These are phyloP conservation scores for Vanacampus margaritifer DNA, from an alignment of 2,113 vertebrate species.

Conservation along the genomic window DNA sequence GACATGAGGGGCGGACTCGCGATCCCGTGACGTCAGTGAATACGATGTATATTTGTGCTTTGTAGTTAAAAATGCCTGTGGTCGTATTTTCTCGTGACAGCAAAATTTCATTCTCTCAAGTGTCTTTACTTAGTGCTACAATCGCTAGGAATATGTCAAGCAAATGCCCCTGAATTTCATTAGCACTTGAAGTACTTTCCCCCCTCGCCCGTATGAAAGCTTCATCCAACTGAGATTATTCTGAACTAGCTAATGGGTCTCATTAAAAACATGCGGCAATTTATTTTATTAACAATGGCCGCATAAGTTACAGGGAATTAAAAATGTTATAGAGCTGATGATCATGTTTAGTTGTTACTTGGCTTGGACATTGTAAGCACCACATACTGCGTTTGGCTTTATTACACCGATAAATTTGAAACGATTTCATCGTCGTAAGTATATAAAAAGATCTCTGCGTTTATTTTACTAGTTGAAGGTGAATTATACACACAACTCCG, in stretches of 20 bases:
- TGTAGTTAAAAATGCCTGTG: no score
- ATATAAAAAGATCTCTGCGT: not conserved
- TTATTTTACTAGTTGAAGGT: conserved; percentile 7
- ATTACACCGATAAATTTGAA: not conserved
- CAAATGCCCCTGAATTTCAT: not conserved
- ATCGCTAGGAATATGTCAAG: not conserved
- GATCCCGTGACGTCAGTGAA: no score
- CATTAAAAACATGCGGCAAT: not conserved
- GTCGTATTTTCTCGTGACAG: no score
- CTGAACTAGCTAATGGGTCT: not conserved
- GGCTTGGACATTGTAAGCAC: not conserved
- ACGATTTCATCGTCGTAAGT: not conserved
- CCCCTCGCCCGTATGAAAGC: no score
- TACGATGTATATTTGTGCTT: no score
- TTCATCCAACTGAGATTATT: not conserved
- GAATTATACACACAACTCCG: conserved; percentile 9
- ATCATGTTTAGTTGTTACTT: not conserved
- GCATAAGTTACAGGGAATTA: not conserved
- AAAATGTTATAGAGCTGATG: not conserved
- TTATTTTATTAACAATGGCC: not conserved
- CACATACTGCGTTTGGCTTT: conserved; percentile 1
- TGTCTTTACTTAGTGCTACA: no score
- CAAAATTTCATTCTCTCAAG: no score
- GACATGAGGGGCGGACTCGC: no score
- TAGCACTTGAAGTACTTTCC: not conserved